Evolutionary conservation across 2,888 invertebrate species (phyloP).

Genomic region (Apamea anceps): DNA sequence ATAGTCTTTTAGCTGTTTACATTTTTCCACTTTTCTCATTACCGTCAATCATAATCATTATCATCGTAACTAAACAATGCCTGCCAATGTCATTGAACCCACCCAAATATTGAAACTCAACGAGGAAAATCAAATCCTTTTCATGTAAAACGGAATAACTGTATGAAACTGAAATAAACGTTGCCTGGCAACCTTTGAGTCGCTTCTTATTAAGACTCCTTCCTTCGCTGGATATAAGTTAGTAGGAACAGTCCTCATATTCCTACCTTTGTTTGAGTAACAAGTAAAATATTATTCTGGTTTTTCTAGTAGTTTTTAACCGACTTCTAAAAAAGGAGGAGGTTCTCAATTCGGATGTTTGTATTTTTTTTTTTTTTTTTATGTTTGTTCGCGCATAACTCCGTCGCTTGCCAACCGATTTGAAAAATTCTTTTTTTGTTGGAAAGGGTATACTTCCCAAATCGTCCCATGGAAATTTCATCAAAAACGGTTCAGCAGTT

Average conservation of each 20-base stretch:
- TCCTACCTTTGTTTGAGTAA: conserved; percentile 14
- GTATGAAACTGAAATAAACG: conserved; percentile 37
- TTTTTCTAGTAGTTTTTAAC: background rate
- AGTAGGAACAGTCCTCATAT: conserved; percentile 1
- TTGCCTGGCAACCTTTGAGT: conserved; percentile 59
- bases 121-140: conserved; percentile 40
- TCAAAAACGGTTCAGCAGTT: too few species aligned
- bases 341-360: too few species aligned
- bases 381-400: too few species aligned
- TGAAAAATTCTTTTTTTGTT: too few species aligned
- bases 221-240: conserved; percentile 22
- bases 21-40: background rate
- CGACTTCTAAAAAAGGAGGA: too few species aligned
- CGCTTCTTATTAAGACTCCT: conserved; percentile 22
- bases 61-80: background rate
- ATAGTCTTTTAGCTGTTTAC: background rate
- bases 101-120: conserved; percentile 29
- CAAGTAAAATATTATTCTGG: background rate
- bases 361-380: too few species aligned
- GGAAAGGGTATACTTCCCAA: too few species aligned
- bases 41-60: background rate
- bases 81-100: background rate
- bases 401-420: too few species aligned
- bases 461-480: too few species aligned
- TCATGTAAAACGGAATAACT: conserved; percentile 22